A percentile compares a stretch with the other conserved stretches of the same genome.
phyloP scores from a whole-genome alignment of 2,888 invertebrate genomes.

The Lithophane ornitopus region DNA sequence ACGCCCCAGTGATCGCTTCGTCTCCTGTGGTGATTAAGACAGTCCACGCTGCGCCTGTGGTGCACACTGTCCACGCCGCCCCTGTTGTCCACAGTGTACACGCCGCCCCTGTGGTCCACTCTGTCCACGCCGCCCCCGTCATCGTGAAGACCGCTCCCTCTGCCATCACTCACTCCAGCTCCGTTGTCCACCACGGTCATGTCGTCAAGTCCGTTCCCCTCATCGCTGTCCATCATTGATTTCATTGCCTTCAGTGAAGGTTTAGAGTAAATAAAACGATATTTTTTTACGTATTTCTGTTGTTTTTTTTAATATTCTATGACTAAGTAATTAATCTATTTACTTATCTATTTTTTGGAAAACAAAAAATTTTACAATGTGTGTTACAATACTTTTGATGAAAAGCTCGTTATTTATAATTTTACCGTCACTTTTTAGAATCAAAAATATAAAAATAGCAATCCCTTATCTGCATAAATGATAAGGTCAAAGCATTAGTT shows the following conservation, averaged over 20 bases:
- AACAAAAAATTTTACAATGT: no score
- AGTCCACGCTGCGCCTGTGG: constrained; percentile 78
- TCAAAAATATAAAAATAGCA: not conserved
- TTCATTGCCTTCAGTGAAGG: constrained; percentile 55
- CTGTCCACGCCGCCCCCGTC: constrained; percentile 75
- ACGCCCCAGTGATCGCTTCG: constrained; percentile 76
- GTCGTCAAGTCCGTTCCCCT: constrained; percentile 82
- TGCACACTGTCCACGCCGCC: constrained; percentile 79
- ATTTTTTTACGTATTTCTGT: constrained; percentile 35
- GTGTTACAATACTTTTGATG: no score
- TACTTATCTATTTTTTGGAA: no score
- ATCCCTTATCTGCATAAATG: not conserved
- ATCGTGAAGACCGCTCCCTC: constrained; percentile 84
- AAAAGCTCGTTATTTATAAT: not conserved
- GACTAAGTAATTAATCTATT: no score
- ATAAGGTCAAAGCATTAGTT: not conserved
- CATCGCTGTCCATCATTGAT: constrained; percentile 79
- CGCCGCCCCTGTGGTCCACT: constrained; percentile 71
- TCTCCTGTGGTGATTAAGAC: constrained; percentile 73
- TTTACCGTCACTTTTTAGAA: not conserved
- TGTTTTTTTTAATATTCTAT: constrained; percentile 32
- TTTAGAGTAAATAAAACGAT: constrained; percentile 54
- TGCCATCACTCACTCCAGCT: constrained; percentile 83
- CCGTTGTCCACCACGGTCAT: constrained; percentile 82
- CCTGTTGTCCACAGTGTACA: constrained; percentile 79